phyloP scores from a whole-genome alignment of 2,113 vertebrate genomes.

The Tiliqua scincoides region DNA sequence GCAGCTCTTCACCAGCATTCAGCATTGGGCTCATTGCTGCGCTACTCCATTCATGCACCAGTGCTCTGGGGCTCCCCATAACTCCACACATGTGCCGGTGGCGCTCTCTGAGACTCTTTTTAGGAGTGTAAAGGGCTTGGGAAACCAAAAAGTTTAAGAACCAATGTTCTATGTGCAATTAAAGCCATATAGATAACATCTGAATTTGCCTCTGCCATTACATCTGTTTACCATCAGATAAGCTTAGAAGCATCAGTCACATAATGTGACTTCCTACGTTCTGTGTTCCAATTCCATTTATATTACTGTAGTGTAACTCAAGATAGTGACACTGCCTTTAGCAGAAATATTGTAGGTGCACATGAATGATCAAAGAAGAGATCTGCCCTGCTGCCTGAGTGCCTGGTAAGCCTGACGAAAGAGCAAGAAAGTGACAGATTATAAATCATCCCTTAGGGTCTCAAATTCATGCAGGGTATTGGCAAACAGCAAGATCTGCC shows the following conservation, averaged over 20 bases:
- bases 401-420: neutral
- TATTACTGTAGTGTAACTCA: constrained; percentile 19
- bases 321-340: constrained; percentile 1
- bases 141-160: too few species aligned
- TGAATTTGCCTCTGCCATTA: neutral
- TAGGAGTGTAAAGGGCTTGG: too few species aligned
- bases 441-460: neutral
- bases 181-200: neutral
- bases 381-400: neutral
- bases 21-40: too few species aligned
- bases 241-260: neutral
- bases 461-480: neutral
- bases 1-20: too few species aligned
- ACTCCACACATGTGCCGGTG: too few species aligned
- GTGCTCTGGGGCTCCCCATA: too few species aligned
- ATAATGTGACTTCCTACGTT: neutral
- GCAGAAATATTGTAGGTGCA: constrained; percentile 23
- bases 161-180: too few species aligned
- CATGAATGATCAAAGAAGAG: neutral
- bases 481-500: neutral
- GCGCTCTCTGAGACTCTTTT: too few species aligned
- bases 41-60: too few species aligned
- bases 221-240: neutral
- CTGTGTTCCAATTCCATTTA: constrained; percentile 11
- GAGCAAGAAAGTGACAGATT: neutral